Evolutionary conservation across 2,113 vertebrate species (phyloP).

Genomic region (Lanius collurio): DNA sequence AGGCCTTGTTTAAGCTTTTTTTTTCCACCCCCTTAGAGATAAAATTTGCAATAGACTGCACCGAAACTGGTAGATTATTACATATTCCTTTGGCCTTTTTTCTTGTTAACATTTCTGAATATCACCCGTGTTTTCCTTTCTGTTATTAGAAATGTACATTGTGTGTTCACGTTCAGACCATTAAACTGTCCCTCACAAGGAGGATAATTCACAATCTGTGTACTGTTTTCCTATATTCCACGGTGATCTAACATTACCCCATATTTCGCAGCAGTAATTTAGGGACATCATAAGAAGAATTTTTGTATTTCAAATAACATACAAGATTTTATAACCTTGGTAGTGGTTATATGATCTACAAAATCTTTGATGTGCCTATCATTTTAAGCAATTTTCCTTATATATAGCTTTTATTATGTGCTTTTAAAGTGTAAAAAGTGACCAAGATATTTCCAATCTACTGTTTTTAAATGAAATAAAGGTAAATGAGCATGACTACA

Average conservation of each 20-base stretch:
- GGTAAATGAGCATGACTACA: background rate
- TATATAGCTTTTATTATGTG: background rate
- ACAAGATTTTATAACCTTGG: conserved; percentile 27
- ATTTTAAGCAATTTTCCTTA: conserved; percentile 50
- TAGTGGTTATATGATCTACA: conserved; percentile 10
- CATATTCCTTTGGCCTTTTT: background rate
- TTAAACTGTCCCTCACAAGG: background rate
- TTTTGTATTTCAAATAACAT: conserved; percentile 39
- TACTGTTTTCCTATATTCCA: background rate
- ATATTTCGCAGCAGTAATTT: conserved; percentile 37
- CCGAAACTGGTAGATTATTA: conserved; percentile 35
- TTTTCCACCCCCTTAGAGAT: conserved; percentile 44
- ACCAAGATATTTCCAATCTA: background rate
- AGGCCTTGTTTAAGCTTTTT: conserved; percentile 79
- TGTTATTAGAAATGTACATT: background rate
- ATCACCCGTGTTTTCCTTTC: background rate
- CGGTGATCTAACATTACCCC: background rate
- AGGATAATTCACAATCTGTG: background rate
- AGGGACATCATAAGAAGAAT: conserved; percentile 22
- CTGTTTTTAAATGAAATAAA: background rate
- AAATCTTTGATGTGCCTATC: conserved; percentile 54
- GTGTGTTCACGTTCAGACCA: background rate
- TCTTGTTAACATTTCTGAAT: conserved; percentile 7
- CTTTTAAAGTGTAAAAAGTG: conserved; percentile 6
- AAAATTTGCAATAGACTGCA: conserved; percentile 64